These are phyloP conservation scores for Augiades crinisus DNA, from an alignment of 2,888 invertebrate genomes.

Conservation along the genomic window DNA sequence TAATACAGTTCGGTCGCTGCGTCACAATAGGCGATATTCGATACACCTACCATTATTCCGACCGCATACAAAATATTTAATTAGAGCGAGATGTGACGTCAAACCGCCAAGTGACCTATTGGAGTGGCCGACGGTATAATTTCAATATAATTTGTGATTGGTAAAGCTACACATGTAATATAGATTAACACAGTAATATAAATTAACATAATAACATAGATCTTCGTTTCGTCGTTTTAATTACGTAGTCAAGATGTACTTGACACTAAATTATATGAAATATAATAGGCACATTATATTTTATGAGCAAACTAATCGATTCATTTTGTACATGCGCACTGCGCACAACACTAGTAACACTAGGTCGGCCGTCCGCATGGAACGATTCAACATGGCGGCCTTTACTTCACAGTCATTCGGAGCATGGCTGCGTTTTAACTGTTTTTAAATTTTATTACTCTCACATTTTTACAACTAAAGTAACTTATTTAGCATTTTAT, in stretches of 20 bases:
- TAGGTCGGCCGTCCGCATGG: constrained; percentile 62
- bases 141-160: background rate
- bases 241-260: too few relatives aligned
- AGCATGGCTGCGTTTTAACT: constrained; percentile 63
- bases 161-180: too few relatives aligned
- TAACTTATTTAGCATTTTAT: constrained; percentile 50
- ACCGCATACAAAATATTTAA: constrained; percentile 17
- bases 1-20: background rate
- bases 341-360: constrained; percentile 69
- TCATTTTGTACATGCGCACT: constrained; percentile 50
- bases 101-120: constrained; percentile 8
- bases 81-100: constrained; percentile 15
- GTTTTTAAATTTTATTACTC: constrained; percentile 55
- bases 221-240: too few relatives aligned
- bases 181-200: too few relatives aligned
- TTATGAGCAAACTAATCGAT: too few relatives aligned
- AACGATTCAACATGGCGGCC: constrained; percentile 74
- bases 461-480: constrained; percentile 46
- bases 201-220: too few relatives aligned
- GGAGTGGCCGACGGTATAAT: background rate
- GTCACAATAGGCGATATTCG: constrained; percentile 3
- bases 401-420: constrained; percentile 68
- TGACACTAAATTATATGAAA: too few relatives aligned
- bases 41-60: constrained; percentile 9
- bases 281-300: too few relatives aligned